Evolutionary conservation across 2,888 invertebrate genomes (phyloP), one percentile per base, ranked within the genome.

Genomic region (Sesia apiformis): DNA sequence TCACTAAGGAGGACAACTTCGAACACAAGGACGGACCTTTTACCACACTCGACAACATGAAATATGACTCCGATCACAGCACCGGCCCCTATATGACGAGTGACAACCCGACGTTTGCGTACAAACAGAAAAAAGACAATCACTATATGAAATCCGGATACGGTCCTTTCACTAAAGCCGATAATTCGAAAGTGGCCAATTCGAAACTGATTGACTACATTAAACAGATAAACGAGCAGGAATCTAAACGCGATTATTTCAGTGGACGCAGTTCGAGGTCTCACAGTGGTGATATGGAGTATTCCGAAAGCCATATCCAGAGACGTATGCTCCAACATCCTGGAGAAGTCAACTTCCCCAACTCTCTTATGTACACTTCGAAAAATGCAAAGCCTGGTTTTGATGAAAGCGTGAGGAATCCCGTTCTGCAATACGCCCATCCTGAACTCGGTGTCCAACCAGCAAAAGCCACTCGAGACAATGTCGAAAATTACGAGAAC

Each of bases 361-460:
- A 91, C 60, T 94, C 94, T 0, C 82, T 90, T 7, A 76, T 93
- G 68, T 94, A 94, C 67, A 91, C 92, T 1, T 90, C 93, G 0
- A 91, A 91, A 57, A 91, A 90, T 61, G 89, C 91, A 2, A 91
- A 91, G 62, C 90, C 91, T 4, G 91, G 91, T 4, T 92, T 94
- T 58, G 94, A 93, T 58, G 93, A 94, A 63, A 93, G 94, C 40
- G 93, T 93, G 0, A 84, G 95, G 49, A 93, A 93, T 39, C 95
- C 95, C 0, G 94, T 95, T 3, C 84, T 95, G 0, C 94, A 95
- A 66, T 95, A 95, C 67, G 95, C 95, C 0, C 95, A 95, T 72
- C 95, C 95, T 0, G 95, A 95, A 65, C 78, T 95, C 4, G 95
- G 95, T 7, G 93, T 94, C 0, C 95, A 95, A 72, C 93, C 94